phyloP scores from a whole-genome alignment of 2,888 invertebrate genomes.

The Pachydiplax longipennis region DNA sequence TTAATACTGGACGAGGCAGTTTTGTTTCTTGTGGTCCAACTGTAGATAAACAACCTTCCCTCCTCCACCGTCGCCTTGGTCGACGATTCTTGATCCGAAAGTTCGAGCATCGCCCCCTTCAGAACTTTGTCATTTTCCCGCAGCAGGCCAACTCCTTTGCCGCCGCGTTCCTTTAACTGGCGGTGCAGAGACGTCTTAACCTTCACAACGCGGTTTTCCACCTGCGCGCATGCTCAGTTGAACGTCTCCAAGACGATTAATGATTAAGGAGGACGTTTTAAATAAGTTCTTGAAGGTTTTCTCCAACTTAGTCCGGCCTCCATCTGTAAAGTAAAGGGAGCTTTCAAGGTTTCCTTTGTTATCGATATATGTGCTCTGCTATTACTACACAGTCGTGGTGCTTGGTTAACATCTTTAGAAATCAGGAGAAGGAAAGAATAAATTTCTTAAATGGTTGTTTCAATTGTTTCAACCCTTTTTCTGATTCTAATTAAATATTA shows the following conservation, averaged over 20 bases:
- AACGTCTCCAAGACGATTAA: not conserved
- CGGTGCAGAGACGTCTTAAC: conserved; percentile 37
- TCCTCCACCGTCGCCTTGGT: conserved; percentile 25
- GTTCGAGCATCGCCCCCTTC: conserved; percentile 11
- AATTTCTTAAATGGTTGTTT: too few species aligned
- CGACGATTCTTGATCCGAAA: not conserved
- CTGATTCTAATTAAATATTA: too few species aligned
- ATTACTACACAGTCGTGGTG: too few species aligned
- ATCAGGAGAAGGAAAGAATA: too few species aligned
- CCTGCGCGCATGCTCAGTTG: conserved; percentile 23
- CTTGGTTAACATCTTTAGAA: too few species aligned
- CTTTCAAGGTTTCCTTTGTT: not conserved
- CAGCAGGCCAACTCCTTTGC: not conserved
- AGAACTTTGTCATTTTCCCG: not conserved
- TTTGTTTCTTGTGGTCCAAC: conserved; percentile 23
- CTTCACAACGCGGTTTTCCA: conserved; percentile 3
- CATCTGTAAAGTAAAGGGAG: not conserved
- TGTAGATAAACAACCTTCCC: not conserved
- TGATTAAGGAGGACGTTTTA: not conserved
- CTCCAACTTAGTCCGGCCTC: too few species aligned
- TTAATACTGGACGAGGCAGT: conserved; percentile 33
- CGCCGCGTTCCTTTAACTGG: not conserved
- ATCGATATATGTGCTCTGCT: too few species aligned
- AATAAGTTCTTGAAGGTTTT: not conserved
- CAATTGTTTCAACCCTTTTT: too few species aligned